These are phyloP conservation scores for Ichneumoninae sp. DNA, from an alignment of 2,888 invertebrate genomes.

Conservation along the genomic window DNA sequence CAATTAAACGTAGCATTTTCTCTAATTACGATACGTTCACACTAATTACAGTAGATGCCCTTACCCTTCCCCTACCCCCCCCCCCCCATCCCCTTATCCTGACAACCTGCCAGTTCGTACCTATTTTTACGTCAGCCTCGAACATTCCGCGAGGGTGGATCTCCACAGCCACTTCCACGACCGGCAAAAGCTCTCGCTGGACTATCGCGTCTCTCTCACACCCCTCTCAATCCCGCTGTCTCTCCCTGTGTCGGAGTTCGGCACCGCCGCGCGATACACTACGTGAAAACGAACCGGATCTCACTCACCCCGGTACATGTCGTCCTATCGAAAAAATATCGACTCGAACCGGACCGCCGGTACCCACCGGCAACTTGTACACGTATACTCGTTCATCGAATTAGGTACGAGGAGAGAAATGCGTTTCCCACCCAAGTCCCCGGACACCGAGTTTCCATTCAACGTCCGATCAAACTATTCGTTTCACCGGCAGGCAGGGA, in stretches of 20 bases:
- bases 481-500: conserved; percentile 50
- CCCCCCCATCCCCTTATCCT: conserved; percentile 37
- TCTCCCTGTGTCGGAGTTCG: conserved; percentile 62
- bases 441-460: conserved; percentile 63
- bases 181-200: conserved; percentile 63
- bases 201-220: conserved; percentile 53
- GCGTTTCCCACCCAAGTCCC: conserved; percentile 69
- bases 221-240: conserved; percentile 47
- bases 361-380: conserved; percentile 65
- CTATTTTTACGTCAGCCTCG: conserved; percentile 50
- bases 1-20: conserved; percentile 87
- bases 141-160: conserved; percentile 15
- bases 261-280: conserved; percentile 72
- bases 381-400: conserved; percentile 74
- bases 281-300: conserved; percentile 79
- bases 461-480: conserved; percentile 66
- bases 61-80: conserved; percentile 58
- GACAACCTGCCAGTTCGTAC: conserved; percentile 17
- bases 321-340: conserved; percentile 77
- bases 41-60: conserved; percentile 84
- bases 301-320: conserved; percentile 72
- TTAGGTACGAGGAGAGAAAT: conserved; percentile 72
- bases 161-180: conserved; percentile 39
- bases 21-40: conserved; percentile 86
- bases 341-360: conserved; percentile 78